These are phyloP conservation scores for Eupristina koningsbergeri DNA, from an alignment of 1,140 invertebrate genomes.

Conservation along the genomic window DNA sequence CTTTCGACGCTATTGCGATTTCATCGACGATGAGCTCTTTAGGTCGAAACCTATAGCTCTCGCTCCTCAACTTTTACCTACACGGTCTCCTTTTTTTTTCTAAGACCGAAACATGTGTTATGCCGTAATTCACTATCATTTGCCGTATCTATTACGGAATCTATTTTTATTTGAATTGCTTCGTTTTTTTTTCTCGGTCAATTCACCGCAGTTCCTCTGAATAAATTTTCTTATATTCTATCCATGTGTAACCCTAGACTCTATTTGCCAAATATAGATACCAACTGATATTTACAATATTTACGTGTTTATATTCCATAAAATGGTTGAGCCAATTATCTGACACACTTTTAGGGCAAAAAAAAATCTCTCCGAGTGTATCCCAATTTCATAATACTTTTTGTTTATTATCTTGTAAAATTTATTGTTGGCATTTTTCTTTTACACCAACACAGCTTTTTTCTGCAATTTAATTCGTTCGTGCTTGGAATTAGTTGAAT, in stretches of 20 bases:
- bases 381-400: background rate
- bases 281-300: no score
- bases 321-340: no score
- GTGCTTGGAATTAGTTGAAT: constrained; percentile 9
- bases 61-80: background rate
- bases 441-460: background rate
- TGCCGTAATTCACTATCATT: background rate
- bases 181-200: no score
- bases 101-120: background rate
- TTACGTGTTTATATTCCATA: no score
- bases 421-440: background rate
- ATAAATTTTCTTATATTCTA: background rate
- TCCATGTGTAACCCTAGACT: background rate
- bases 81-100: background rate
- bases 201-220: no score
- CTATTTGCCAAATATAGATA: no score
- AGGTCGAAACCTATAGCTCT: background rate
- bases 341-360: no score
- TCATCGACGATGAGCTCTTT: background rate
- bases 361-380: background rate
- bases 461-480: background rate
- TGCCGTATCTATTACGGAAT: background rate
- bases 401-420: no score
- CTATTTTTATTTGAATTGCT: background rate
- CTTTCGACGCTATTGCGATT: constrained; percentile 24